phyloP scores from a whole-genome alignment of 1,140 invertebrate genomes.

The Drosophila murphyi region DNA sequence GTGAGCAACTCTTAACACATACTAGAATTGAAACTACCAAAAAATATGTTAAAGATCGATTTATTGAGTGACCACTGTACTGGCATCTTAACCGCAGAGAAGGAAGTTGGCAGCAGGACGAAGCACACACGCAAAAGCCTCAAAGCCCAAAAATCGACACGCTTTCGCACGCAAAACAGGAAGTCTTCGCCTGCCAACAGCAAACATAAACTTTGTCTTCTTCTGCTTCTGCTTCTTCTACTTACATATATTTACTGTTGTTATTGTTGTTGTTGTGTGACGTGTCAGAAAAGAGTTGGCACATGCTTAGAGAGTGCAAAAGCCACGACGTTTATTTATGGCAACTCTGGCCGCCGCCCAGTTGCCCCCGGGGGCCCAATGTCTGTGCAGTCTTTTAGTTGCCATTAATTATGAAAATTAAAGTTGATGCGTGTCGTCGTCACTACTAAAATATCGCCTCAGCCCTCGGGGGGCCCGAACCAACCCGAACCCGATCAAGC shows the following conservation, averaged over 20 bases:
- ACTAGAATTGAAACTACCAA: too few species aligned
- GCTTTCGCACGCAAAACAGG: constrained; percentile 56
- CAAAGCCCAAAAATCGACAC: constrained; percentile 13
- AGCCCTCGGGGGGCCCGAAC: constrained; percentile 39
- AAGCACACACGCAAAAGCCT: neutral
- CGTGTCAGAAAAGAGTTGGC: constrained; percentile 46
- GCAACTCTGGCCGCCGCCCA: constrained; percentile 21
- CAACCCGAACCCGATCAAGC: neutral
- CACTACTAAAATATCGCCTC: constrained; percentile 56
- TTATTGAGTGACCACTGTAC: constrained; percentile 12
- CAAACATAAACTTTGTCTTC: neutral
- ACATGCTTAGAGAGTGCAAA: constrained; percentile 46
- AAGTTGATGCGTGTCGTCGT: constrained; percentile 74
- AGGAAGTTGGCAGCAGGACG: constrained; percentile 13
- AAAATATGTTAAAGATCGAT: neutral
- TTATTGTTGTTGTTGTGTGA: constrained; percentile 8
- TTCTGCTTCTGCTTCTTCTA: neutral
- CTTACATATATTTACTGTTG: neutral
- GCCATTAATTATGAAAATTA: constrained; percentile 79
- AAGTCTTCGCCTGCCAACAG: constrained; percentile 35
- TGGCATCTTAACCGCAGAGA: constrained; percentile 4
- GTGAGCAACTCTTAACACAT: too few species aligned
- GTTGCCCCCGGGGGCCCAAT: constrained; percentile 16
- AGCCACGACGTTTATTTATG: constrained; percentile 55
- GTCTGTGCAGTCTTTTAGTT: constrained; percentile 38